Evolutionary conservation across 1,140 invertebrate genomes (phyloP).

Genomic region (Brachionus koreanus): DNA sequence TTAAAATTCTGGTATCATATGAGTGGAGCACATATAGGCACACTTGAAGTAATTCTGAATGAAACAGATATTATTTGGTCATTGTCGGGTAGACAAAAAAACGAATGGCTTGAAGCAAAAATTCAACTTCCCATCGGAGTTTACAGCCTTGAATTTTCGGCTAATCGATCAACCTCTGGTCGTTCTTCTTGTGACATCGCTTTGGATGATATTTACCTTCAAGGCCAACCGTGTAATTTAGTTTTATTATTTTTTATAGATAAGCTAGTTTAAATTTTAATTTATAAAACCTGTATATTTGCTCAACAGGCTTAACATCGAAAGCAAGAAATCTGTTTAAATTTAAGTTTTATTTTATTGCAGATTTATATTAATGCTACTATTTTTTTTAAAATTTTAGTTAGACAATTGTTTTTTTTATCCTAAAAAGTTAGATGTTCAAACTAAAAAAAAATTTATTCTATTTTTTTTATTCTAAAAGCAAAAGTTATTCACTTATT

Average conservation of each 20-base stretch:
- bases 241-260: background rate
- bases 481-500: too few relatives aligned
- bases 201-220: background rate
- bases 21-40: background rate
- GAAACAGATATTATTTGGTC: background rate
- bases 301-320: too few relatives aligned
- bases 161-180: background rate
- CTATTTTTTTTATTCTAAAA: too few relatives aligned
- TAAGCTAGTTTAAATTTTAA: background rate
- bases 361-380: too few relatives aligned
- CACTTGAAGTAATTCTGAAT: slow-evolving; percentile 14
- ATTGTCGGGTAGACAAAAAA: background rate
- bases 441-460: too few relatives aligned
- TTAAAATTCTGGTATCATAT: slow-evolving; percentile 31
- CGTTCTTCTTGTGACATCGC: slow-evolving; percentile 17
- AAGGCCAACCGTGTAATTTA: slow-evolving; percentile 6
- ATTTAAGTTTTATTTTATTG: too few relatives aligned
- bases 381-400: too few relatives aligned
- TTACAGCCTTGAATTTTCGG: slow-evolving; percentile 17
- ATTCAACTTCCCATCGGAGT: background rate
- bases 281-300: too few relatives aligned
- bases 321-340: too few relatives aligned
- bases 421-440: too few relatives aligned
- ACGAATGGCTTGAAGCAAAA: background rate
- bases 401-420: too few relatives aligned